Evolutionary conservation across 1,140 invertebrate genomes (phyloP), one percentile per base, ranked within the genome.

Genomic region (Tachypleus tridentatus): DNA sequence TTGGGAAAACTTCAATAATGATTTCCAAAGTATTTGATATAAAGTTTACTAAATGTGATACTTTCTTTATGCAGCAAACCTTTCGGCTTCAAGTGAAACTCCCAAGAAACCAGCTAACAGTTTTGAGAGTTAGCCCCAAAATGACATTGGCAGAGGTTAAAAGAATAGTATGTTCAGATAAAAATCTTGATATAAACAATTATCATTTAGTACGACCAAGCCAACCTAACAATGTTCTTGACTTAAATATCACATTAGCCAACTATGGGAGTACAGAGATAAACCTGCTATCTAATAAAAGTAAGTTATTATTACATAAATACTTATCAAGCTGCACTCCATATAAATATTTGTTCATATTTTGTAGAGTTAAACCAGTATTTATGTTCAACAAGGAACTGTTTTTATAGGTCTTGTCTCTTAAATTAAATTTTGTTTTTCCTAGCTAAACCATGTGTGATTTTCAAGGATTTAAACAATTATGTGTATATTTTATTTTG

Each of bases 41-140:
- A 29, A 29, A 29, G 29, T 29, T 29, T 29, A 29, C 29, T 29
- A 29, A 29, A 29, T 29, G 29, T 29, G 29, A 29, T 29, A 29
- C 29, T 29, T 29, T 29, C 29, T 29, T 29, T 29, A 29, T 29
- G 2, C 82, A 79, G 80, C 84, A 84, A 71, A 89, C 87, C 49
- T 86, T 88, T 73, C 80, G 87, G 71, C 79, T 89, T 65, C 77
- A 86, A 78, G 87, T 93, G n/a, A 86, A 91, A 74, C 77, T 93
- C 65, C 90, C 90, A 8, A 82, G 85, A 62, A 87, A 88, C 76
- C 89, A 93, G 76, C 80, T 92, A 48, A 88, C 86, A 73, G 87
- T 90, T 1, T 81, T 83, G 53, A 77, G 88, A 68, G 84, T 89
- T 63, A 82, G 86, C 73, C 82, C 85, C 61, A 80, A 84, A 75